phyloP scores from a whole-genome alignment of 2,797 vertebrate genomes.

The Sus cebifrons region DNA sequence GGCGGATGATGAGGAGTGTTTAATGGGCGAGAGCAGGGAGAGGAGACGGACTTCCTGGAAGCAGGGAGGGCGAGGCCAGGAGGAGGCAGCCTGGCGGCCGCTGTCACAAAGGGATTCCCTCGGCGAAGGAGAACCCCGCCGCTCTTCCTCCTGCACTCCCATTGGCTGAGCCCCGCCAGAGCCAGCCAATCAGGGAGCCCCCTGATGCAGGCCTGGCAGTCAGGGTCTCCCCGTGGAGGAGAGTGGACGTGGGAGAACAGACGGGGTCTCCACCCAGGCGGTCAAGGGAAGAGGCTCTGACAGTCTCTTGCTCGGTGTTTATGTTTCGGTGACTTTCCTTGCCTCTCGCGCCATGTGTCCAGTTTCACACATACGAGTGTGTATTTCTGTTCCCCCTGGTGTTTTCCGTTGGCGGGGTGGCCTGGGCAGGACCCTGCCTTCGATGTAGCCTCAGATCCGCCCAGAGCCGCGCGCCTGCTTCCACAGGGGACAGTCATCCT shows the following conservation, averaged over 20 bases:
- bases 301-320: fast-evolving
- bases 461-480: too few relatives aligned
- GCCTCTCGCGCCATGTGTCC: not conserved
- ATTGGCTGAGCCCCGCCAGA: not conserved
- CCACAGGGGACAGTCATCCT: too few relatives aligned
- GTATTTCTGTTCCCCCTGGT: too few relatives aligned
- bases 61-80: fast-evolving
- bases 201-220: fast-evolving
- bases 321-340: fast-evolving
- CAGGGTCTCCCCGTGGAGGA: not conserved
- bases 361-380: not conserved
- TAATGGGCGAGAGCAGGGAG: fast-evolving
- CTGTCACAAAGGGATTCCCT: fast-evolving
- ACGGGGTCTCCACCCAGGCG: fast-evolving
- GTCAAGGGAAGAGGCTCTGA: too few relatives aligned
- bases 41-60: fast-evolving
- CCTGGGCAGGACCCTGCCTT: too few relatives aligned
- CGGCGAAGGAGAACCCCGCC: fast-evolving
- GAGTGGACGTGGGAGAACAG: not conserved
- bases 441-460: too few relatives aligned
- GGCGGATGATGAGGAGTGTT: not conserved
- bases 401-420: too few relatives aligned
- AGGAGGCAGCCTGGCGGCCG: not conserved
- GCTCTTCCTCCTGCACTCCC: fast-evolving
- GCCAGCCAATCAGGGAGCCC: not conserved